Conservation (phyloP, 2,888 invertebrate genomes). For the Rhagium mordax region DNA sequence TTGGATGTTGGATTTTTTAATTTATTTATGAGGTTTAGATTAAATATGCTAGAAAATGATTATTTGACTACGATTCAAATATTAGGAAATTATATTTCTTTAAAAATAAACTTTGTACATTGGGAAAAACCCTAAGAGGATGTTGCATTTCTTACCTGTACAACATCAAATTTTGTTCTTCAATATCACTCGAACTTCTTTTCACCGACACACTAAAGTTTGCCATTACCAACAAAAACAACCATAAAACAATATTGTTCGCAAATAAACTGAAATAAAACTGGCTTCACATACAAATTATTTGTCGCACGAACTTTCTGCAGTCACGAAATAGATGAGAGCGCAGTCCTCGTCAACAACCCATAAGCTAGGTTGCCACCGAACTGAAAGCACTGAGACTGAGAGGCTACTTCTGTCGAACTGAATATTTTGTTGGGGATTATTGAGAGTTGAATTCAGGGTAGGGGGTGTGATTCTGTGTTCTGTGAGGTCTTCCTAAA, state of each 20-base stretch:
- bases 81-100: too few species aligned
- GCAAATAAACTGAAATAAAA: slow-evolving; percentile 1
- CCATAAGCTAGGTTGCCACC: not conserved
- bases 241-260: slow-evolving; percentile 10
- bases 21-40: too few species aligned
- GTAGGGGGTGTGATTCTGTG: slow-evolving; percentile 38
- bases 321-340: slow-evolving; percentile 5
- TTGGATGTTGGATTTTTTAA: too few species aligned
- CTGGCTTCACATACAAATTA: slow-evolving; percentile 1
- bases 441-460: slow-evolving; percentile 12
- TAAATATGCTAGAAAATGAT: too few species aligned
- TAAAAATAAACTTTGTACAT: too few species aligned
- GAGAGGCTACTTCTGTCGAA: slow-evolving; percentile 7
- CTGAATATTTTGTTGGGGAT: slow-evolving; percentile 18
- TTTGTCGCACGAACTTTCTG: slow-evolving; percentile 3
- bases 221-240: slow-evolving; percentile 48
- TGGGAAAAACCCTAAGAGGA: too few species aligned
- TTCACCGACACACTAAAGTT: slow-evolving; percentile 56
- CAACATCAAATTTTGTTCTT: slow-evolving; percentile 54
- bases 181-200: slow-evolving; percentile 56
- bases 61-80: too few species aligned
- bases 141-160: slow-evolving; percentile 55
- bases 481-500: slow-evolving; percentile 30
- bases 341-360: slow-evolving; percentile 2
- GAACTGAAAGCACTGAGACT: not conserved